phyloP scores from a whole-genome alignment of 2,797 vertebrate species.

The Aldrovandia affinis region DNA sequence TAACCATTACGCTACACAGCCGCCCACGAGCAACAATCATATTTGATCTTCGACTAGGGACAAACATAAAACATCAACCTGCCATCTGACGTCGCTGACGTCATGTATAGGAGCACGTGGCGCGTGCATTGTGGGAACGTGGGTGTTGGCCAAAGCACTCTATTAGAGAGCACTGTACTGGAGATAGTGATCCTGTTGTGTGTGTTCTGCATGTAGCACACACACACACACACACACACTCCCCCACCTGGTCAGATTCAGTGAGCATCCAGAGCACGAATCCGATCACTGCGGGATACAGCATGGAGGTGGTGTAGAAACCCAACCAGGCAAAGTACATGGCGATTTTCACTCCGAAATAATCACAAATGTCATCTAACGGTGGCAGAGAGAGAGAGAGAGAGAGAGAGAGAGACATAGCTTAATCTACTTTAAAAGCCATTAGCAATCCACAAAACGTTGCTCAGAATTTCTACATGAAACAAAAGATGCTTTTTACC shows the following conservation, averaged over 20 bases:
- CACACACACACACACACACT: constrained; percentile 61
- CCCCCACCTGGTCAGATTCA: constrained; percentile 88
- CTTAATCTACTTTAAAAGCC: background rate
- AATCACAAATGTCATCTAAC: constrained; percentile 96
- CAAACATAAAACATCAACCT: background rate
- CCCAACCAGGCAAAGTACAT: constrained; percentile 99
- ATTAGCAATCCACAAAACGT: background rate
- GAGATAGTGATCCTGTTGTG: background rate
- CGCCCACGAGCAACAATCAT: background rate
- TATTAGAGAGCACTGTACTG: background rate
- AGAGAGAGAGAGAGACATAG: constrained; percentile 12
- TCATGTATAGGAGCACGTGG: background rate
- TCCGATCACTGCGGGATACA: constrained; percentile 93
- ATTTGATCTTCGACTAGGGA: background rate
- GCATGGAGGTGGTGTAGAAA: constrained; percentile 96
- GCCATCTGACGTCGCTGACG: background rate
- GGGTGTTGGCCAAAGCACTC: background rate
- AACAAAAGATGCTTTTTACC: constrained; percentile 1
- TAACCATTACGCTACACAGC: no score
- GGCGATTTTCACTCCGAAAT: constrained; percentile 96
- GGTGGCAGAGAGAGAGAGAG: background rate
- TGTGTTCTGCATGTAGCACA: background rate
- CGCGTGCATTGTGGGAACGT: background rate
- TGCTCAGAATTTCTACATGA: background rate
- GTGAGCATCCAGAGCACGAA: constrained; percentile 94